Percentiles rank a stretch among this genome's conserved stretches.
These are phyloP conservation scores for Drosophila pseudotakahashii DNA, from an alignment of 2,888 invertebrate genomes.

Conservation along the genomic window DNA sequence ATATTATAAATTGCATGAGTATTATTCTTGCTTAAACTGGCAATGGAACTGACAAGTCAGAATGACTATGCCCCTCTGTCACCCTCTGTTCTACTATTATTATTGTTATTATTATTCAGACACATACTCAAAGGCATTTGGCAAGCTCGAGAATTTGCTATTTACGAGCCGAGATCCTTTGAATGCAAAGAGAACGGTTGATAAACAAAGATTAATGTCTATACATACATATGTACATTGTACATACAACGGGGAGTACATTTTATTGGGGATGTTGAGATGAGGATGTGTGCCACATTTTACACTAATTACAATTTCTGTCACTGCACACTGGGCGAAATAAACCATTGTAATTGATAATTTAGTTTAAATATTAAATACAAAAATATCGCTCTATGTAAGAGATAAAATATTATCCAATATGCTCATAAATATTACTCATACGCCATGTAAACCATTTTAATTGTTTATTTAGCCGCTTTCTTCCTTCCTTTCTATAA, in stretches of 20 bases:
- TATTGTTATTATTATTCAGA: conserved; percentile 13
- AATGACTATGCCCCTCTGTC: not conserved
- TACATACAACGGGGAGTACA: conserved; percentile 6
- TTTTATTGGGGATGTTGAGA: conserved; percentile 11
- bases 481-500: not conserved
- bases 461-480: not conserved
- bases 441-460: not conserved
- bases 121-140: conserved; percentile 11
- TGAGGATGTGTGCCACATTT: conserved; percentile 31
- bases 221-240: too few relatives aligned
- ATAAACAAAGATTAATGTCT: conserved; percentile 38
- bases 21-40: conserved; percentile 1
- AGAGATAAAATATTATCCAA: not conserved
- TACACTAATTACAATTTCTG: conserved; percentile 55
- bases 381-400: not conserved
- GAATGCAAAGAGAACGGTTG: conserved; percentile 28
- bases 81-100: not conserved
- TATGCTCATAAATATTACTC: conserved; percentile 1
- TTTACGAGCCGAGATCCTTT: conserved; percentile 16
- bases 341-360: not conserved
- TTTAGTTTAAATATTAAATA: too few relatives aligned
- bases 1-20: conserved; percentile 16
- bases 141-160: conserved; percentile 18
- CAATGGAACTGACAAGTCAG: conserved; percentile 9
- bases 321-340: conserved; percentile 9